phyloP scores from a whole-genome alignment of 37 sponge, comb jelly and placozoan genomes.

The Beroe ovata region DNA sequence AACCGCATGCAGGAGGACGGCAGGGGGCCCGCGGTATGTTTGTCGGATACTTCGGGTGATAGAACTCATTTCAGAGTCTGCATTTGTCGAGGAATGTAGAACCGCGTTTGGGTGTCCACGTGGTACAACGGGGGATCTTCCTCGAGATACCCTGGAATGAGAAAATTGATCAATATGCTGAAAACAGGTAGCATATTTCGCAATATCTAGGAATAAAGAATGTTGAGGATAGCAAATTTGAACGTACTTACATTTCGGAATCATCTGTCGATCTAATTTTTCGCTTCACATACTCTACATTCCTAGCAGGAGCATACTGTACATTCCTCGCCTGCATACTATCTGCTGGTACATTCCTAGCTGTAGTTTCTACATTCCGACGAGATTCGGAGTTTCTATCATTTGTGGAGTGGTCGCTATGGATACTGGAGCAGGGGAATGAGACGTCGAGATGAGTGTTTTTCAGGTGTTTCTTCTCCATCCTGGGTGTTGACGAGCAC shows the following conservation, averaged over 20 bases:
- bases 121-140: too few species aligned
- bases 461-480: not conserved
- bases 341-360: too few species aligned
- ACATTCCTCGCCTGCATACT: not conserved
- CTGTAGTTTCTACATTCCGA: not conserved
- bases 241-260: too few species aligned
- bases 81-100: not conserved
- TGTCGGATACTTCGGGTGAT: conserved; percentile 23
- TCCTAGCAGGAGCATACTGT: not conserved
- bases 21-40: not conserved
- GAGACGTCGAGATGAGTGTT: not conserved
- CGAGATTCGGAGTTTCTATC: not conserved
- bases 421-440: conserved; percentile 15
- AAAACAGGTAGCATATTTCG: too few species aligned
- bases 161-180: too few species aligned
- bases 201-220: too few species aligned
- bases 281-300: not conserved
- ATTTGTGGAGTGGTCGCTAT: not conserved
- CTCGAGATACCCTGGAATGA: too few species aligned
- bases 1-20: not conserved
- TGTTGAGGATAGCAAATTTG: too few species aligned
- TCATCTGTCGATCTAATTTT: too few species aligned
- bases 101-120: not conserved
- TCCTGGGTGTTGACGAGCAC: conserved; percentile 9
- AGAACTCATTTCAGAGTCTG: not conserved